Conservation (phyloP, 2,797 vertebrate species). For the Florisuga fusca region DNA sequence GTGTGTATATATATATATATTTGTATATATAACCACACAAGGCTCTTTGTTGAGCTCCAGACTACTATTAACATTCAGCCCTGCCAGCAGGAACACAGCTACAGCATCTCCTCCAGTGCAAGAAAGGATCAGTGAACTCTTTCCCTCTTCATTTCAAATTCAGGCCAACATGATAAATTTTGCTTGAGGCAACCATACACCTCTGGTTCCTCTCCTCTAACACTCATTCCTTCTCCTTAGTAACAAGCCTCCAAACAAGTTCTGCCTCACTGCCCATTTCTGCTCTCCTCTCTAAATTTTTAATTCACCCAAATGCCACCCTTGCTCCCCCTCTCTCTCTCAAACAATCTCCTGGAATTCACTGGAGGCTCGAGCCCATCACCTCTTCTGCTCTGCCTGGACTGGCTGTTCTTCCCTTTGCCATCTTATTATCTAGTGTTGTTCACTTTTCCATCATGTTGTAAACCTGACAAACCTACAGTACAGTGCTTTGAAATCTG, state of each 20-base stretch:
- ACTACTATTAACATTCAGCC: background rate
- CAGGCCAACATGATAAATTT: background rate
- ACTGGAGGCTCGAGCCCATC: background rate
- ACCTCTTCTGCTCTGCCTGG: background rate
- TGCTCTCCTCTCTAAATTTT: background rate
- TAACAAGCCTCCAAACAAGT: background rate
- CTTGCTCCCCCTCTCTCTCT: background rate
- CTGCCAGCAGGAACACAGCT: background rate
- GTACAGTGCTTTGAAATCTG: background rate
- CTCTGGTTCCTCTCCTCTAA: background rate
- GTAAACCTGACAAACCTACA: background rate
- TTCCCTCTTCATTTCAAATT: background rate
- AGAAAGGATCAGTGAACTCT: background rate
- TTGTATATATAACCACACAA: background rate
- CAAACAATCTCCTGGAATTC: background rate
- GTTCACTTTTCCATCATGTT: background rate
- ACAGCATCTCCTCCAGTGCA: background rate
- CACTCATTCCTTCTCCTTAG: background rate
- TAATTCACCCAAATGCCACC: background rate
- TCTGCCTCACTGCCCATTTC: background rate
- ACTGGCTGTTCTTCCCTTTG: background rate
- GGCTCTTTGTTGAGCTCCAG: background rate
- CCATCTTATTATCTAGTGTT: rapidly evolving
- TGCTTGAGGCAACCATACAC: background rate
- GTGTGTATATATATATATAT: too few species aligned